These are phyloP conservation scores for Acropternis orthonyx DNA, from an alignment of 2,797 vertebrate genomes.

Conservation along the genomic window DNA sequence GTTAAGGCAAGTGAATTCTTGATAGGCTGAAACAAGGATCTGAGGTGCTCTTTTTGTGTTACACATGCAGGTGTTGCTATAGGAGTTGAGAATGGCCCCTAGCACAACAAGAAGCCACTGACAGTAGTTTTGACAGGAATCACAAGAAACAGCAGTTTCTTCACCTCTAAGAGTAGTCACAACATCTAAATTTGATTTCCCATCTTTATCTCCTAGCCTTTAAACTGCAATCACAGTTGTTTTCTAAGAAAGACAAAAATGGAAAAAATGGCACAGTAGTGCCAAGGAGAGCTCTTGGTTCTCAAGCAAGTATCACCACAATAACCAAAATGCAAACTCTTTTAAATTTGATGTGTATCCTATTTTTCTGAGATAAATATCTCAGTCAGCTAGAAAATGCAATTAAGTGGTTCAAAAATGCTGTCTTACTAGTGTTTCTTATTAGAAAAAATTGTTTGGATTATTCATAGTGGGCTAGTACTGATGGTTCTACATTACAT, in stretches of 20 bases:
- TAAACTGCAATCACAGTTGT: background rate
- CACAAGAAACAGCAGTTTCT: background rate
- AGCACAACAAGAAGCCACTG: background rate
- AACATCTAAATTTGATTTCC: background rate
- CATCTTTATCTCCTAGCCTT: background rate
- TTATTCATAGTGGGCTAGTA: background rate
- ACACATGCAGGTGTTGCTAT: background rate
- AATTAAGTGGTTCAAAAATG: background rate
- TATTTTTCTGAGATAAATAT: background rate
- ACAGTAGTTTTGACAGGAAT: background rate
- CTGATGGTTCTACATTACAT: background rate
- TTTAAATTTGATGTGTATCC: background rate
- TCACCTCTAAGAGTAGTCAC: background rate
- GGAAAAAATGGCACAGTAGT: background rate
- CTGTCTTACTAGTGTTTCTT: accelerated
- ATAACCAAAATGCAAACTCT: background rate
- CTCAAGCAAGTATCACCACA: background rate
- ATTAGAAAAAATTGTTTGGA: background rate
- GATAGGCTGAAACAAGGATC: background rate
- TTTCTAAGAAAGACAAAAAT: background rate
- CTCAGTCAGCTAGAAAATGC: background rate
- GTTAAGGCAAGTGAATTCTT: background rate
- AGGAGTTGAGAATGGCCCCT: background rate
- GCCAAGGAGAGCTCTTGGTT: background rate
- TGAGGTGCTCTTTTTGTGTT: background rate